phyloP scores from a whole-genome alignment of 1,140 invertebrate species.

The Mya arenaria region DNA sequence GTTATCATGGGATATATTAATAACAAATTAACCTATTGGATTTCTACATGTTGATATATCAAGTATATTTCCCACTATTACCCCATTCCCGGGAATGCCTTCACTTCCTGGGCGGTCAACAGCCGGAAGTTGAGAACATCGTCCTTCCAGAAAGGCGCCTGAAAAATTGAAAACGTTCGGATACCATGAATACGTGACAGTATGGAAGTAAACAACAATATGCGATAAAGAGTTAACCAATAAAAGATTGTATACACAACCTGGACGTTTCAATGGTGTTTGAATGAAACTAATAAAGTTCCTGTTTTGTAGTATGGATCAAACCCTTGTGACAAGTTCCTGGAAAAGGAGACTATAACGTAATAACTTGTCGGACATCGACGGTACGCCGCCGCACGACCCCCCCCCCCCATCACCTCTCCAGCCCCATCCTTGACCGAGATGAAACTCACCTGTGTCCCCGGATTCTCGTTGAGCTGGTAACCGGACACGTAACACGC shows the following conservation, averaged over 20 bases:
- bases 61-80: constrained; percentile 5
- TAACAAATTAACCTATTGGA: no score
- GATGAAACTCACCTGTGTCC: neutral
- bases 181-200: no score
- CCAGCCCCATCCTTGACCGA: no score
- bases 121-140: constrained; percentile 34
- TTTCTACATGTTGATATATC: no score
- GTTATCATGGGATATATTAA: no score
- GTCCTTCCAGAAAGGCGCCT: constrained; percentile 52
- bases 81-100: constrained; percentile 19
- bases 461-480: constrained; percentile 2
- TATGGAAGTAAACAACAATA: no score
- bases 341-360: neutral
- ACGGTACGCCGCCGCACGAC: neutral
- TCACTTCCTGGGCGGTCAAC: constrained; percentile 44
- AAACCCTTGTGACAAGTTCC: neutral
- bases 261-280: no score
- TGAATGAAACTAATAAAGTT: no score
- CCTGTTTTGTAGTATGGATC: neutral
- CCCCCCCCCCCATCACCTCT: neutral
- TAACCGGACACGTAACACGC: constrained; percentile 59
- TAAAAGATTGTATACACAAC: no score
- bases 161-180: no score
- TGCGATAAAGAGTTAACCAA: no score
- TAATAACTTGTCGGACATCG: neutral